Conservation (phyloP, 2,797 vertebrate species). For the Alectoris magna region DNA sequence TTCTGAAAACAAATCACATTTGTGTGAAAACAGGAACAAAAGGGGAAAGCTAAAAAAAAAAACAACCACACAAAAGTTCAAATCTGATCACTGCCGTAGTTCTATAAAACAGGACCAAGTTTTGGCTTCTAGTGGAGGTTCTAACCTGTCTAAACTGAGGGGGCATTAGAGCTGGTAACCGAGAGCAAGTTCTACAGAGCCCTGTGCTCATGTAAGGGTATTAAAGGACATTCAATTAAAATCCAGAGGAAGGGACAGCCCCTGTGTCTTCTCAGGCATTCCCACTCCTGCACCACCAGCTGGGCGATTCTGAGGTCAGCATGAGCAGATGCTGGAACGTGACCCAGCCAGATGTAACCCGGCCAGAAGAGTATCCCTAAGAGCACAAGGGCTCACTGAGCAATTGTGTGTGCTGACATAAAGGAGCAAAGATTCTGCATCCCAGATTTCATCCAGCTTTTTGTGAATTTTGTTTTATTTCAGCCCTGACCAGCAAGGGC, state of each 20-base stretch:
- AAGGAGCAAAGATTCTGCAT: not conserved
- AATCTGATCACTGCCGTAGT: not conserved
- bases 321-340: not conserved
- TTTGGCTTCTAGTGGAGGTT: not conserved
- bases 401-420: not conserved
- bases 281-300: not conserved
- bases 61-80: accelerated
- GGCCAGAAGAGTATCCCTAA: not conserved
- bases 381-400: not conserved
- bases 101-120: not conserved
- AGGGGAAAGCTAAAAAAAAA: not conserved
- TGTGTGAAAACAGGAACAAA: not conserved
- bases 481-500: not conserved
- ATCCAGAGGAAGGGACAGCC: not conserved
- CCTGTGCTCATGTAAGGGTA: not conserved
- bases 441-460: not conserved
- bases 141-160: not conserved
- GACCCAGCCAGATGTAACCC: not conserved
- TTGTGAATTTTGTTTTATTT: not conserved
- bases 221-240: not conserved
- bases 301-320: not conserved
- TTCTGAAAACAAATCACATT: not conserved
- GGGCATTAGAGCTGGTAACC: not conserved
- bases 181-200: not conserved
- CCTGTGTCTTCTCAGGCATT: not conserved